These are phyloP conservation scores for Hemiscyllium ocellatum DNA, from an alignment of 2,113 vertebrate species.

Conservation along the genomic window DNA sequence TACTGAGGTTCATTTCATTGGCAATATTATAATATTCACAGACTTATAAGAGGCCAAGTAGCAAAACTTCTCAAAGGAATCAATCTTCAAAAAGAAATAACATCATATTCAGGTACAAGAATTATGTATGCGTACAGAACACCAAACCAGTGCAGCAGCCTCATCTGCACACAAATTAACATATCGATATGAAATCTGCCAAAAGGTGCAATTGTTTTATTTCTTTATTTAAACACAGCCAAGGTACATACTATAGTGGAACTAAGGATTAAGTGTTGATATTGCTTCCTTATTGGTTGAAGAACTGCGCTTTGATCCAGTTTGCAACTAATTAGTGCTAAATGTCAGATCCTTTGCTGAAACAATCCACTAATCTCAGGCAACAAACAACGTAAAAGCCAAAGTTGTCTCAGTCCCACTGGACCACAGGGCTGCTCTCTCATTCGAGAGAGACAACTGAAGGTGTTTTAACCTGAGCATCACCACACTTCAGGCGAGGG, in stretches of 20 bases:
- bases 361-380: not conserved
- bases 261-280: not conserved
- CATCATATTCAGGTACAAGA: not conserved
- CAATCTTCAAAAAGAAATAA: not conserved
- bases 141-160: not conserved
- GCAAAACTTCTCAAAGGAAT: not conserved
- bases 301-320: not conserved
- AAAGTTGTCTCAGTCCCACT: not conserved
- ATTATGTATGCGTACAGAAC: not conserved
- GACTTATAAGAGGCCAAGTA: not conserved
- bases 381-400: not conserved
- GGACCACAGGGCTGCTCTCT: too few relatives aligned
- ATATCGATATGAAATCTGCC: not conserved
- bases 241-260: not conserved
- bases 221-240: not conserved
- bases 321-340: not conserved
- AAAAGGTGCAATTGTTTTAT: not conserved
- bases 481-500: too few relatives aligned
- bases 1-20: not conserved
- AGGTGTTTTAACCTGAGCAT: too few relatives aligned
- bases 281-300: not conserved
- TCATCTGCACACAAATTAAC: not conserved
- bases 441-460: too few relatives aligned
- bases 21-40: not conserved
- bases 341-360: too few relatives aligned